A percentile compares a stretch with the other conserved stretches of the same genome.
These are phyloP conservation scores for Alcedo quadribrachys DNA, from an alignment of 2,797 vertebrate genomes.

Conservation along the genomic window DNA sequence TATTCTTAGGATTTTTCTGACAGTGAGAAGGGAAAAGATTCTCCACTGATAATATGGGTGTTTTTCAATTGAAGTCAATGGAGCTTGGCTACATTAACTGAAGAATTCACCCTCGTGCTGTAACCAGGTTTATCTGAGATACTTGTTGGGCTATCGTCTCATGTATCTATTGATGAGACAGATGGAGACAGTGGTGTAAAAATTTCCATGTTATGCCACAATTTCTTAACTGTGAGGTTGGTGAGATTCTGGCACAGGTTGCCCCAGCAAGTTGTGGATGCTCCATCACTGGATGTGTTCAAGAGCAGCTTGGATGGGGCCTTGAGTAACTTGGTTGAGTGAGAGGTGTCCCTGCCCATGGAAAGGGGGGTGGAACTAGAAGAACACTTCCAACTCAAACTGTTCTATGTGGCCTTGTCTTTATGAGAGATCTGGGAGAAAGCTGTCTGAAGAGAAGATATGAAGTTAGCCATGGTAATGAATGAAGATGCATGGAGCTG, in stretches of 20 bases:
- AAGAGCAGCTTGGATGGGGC: no score
- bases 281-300: no score
- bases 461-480: conserved; percentile 26
- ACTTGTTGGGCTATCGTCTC: neutral
- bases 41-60: neutral
- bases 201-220: neutral
- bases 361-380: no score
- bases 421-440: conserved; percentile 25
- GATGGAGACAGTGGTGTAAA: neutral
- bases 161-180: neutral
- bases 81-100: neutral
- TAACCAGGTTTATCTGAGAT: neutral
- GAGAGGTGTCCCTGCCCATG: no score
- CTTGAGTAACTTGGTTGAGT: no score
- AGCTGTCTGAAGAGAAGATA: conserved; percentile 51
- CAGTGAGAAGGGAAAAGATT: neutral
- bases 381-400: no score
- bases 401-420: neutral
- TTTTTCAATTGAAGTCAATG: neutral
- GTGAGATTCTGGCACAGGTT: no score
- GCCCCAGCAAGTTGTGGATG: no score
- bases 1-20: neutral
- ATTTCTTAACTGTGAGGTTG: no score
- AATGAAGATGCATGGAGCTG: conserved; percentile 28
- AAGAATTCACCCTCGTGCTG: neutral